Evolutionary conservation across 1,140 invertebrate genomes (phyloP), one percentile per base, ranked within the genome.

Genomic region (Leptinotarsa defecta): DNA sequence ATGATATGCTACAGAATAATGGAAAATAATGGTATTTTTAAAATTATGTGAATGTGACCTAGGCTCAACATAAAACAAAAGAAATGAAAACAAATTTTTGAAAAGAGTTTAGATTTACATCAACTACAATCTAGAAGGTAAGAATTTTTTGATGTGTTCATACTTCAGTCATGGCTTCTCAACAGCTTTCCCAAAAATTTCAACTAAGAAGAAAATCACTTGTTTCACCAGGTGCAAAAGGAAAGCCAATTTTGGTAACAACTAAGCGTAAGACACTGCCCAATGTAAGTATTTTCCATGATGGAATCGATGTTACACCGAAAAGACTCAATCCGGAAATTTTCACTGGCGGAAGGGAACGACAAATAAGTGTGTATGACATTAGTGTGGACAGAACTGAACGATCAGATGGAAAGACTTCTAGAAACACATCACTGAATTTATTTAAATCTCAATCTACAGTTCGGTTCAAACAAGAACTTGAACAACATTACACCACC

Each of bases 241-340:
- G 52, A 57, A 71, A 57, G 19, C 69, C 69, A 17, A 71, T 71
- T 71, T 27, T 71, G 20, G 52, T 71, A 22, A 19, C 43, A 69
- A 57, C 48, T 20, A 71, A 48, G 52, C 48, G 22, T 17, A 71
- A 57, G 48, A 57, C 49, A 20, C 4, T 22, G 17, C 69, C n/a
- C 13, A 20, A 57, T 52, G 48, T 61, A 15, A 15, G 17, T 24
- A 71, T 71, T 17, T 13, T 22, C 3, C 22, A 71, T 61, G 74
- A 84, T 22, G 82, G 79, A 13, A 77, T 78, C 69, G 79, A 84
- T 75, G 76, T 83, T 11, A 84, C 83, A 8, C 83, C 84, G 13
- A 77, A 80, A 77, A 71, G 73, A 17, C 74, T 85, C 22, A 79
- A 80, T 64, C 79, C 81, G 1, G 70, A 78, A 20, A 20, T 76